phyloP scores from a whole-genome alignment of 2,113 vertebrate genomes.

The Arvicanthis niloticus region DNA sequence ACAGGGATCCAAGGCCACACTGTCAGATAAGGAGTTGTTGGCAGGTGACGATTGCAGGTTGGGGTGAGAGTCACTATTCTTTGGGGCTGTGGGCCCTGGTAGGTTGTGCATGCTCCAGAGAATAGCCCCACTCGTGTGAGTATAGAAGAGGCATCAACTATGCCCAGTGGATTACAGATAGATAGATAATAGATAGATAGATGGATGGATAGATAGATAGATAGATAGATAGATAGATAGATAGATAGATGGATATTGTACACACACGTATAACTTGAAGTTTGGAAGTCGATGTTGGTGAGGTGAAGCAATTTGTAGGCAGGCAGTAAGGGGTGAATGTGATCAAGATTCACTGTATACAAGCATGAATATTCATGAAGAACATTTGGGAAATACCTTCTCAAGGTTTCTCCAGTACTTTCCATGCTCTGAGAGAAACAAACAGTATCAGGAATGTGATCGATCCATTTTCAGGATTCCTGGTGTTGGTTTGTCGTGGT shows the following conservation, averaged over 20 bases:
- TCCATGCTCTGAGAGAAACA: background rate
- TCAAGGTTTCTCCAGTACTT: background rate
- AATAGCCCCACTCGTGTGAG: background rate
- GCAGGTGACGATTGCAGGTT: background rate
- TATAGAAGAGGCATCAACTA: no score
- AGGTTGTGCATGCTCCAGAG: background rate
- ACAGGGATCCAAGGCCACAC: background rate
- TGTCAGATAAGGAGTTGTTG: background rate
- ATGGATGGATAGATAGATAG: no score
- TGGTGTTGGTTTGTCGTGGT: background rate
- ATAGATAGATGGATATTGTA: background rate
- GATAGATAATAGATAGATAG: no score
- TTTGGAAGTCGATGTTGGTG: background rate
- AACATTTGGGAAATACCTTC: background rate
- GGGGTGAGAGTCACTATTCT: background rate
- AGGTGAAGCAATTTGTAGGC: background rate
- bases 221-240: no score
- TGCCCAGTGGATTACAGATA: background rate
- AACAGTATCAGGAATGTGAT: background rate
- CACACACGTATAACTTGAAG: no score
- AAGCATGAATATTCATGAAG: background rate
- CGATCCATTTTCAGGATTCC: background rate
- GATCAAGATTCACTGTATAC: background rate
- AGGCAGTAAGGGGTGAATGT: background rate
- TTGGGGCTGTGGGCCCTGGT: background rate